A percentile compares a stretch with the other conserved stretches of the same genome.
These are phyloP conservation scores for Sebastes dallii DNA, from an alignment of 2,797 vertebrate genomes.

Conservation along the genomic window DNA sequence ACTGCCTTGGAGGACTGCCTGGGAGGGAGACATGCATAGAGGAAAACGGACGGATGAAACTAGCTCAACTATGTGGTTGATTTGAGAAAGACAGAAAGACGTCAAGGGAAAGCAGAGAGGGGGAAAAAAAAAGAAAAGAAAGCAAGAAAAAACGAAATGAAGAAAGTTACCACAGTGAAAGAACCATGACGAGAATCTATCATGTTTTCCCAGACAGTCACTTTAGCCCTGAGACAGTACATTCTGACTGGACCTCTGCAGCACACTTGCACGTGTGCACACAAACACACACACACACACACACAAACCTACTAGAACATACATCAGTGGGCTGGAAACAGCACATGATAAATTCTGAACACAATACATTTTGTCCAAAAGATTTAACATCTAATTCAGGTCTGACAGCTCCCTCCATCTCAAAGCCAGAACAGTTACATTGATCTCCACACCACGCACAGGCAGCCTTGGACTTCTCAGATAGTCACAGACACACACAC, in stretches of 20 bases:
- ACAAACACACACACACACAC: conserved; percentile 16
- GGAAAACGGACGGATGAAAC: conserved; percentile 25
- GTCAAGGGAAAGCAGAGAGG: conserved; percentile 2
- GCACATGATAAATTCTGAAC: conserved; percentile 95
- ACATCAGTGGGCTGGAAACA: conserved; percentile 91
- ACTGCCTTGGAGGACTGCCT: conserved; percentile 35
- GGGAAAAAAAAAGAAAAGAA: not conserved
- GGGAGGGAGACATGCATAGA: conserved; percentile 21
- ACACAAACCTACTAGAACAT: conserved; percentile 73
- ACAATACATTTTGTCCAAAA: conserved; percentile 92
- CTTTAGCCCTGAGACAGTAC: conserved; percentile 89
- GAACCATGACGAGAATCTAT: conserved; percentile 71
- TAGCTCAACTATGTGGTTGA: conserved; percentile 3
- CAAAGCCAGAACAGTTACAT: conserved; percentile 82
- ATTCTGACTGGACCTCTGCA: conserved; percentile 83
- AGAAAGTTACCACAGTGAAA: conserved; percentile 29
- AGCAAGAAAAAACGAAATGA: conserved; percentile 10
- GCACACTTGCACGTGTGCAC: conserved; percentile 47
- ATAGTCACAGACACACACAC: conserved; percentile 23
- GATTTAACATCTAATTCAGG: conserved; percentile 99
- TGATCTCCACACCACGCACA: conserved; percentile 85
- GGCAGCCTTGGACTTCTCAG: conserved; percentile 87
- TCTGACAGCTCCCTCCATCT: conserved; percentile 92
- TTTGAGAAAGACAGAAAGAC: conserved; percentile 10
- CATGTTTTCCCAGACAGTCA: conserved; percentile 83